Conservation (phyloP, 1,140 invertebrate species). For the Ladona fulva region DNA sequence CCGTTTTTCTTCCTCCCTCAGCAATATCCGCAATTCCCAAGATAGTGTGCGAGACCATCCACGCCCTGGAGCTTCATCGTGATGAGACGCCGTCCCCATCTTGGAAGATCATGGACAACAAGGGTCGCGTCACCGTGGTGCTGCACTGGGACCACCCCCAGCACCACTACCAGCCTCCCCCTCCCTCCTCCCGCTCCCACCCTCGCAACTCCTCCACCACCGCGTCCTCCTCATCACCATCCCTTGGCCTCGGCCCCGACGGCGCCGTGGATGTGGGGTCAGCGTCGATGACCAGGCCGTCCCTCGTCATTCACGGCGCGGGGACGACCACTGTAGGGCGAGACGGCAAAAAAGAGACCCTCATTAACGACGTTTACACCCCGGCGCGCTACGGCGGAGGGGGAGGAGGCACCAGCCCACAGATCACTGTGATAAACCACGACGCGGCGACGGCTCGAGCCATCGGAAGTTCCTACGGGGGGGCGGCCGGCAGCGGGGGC, state of each 20-base stretch:
- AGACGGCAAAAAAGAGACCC: conserved; percentile 41
- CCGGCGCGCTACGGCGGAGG: conserved; percentile 39
- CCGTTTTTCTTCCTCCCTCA: conserved; percentile 34
- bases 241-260: conserved; percentile 32
- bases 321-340: not conserved
- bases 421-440: conserved; percentile 86
- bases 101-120: conserved; percentile 96
- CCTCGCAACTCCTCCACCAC: conserved; percentile 14
- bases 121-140: conserved; percentile 86
- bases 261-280: not conserved
- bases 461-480: conserved; percentile 36
- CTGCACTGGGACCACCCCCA: conserved; percentile 77
- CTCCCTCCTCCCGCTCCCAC: conserved; percentile 32
- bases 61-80: conserved; percentile 75
- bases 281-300: conserved; percentile 38
- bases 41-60: conserved; percentile 93
- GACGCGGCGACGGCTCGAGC: conserved; percentile 46
- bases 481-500: conserved; percentile 33
- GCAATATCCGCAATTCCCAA: conserved; percentile 89
- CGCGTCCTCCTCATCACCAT: not conserved
- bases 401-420: conserved; percentile 46
- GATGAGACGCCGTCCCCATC: conserved; percentile 75
- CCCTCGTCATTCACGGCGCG: conserved; percentile 53
- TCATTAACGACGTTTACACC: conserved; percentile 43
- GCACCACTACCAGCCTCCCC: conserved; percentile 40